Percentiles rank a stretch among this genome's conserved stretches.
Conservation (phyloP, 1,140 invertebrate species). For the Ladona fulva region DNA sequence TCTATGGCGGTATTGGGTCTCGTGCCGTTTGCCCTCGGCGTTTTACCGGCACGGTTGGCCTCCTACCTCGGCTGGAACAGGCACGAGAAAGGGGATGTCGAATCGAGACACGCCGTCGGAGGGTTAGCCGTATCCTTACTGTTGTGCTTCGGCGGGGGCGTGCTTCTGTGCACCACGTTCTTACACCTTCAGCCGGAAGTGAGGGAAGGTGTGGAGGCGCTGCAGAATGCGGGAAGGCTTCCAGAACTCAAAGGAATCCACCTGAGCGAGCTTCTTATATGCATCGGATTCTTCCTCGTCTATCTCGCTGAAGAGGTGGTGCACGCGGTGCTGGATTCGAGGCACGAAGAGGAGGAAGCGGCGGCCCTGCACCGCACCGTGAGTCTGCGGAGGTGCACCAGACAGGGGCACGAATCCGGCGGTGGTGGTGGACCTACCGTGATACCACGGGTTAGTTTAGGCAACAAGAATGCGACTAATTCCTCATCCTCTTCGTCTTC, state of each 20-base stretch:
- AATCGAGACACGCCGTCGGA: constrained; percentile 25
- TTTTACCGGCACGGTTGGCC: constrained; percentile 49
- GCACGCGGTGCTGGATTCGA: constrained; percentile 45
- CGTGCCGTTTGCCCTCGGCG: constrained; percentile 55
- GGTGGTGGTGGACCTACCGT: constrained; percentile 23
- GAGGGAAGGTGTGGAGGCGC: constrained; percentile 41
- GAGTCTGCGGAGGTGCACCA: constrained; percentile 41
- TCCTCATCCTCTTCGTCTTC: background rate
- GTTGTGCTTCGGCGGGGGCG: constrained; percentile 71
- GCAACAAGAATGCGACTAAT: background rate
- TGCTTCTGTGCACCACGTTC: constrained; percentile 66
- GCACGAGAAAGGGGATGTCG: background rate
- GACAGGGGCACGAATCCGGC: constrained; percentile 22
- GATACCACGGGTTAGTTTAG: constrained; percentile 26
- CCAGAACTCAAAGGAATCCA: constrained; percentile 35
- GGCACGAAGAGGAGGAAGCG: constrained; percentile 37
- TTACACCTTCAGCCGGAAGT: constrained; percentile 70
- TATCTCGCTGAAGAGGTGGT: constrained; percentile 63
- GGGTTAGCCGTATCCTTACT: constrained; percentile 47
- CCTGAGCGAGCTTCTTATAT: constrained; percentile 55
- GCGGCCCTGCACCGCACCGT: constrained; percentile 45
- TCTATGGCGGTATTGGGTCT: constrained; percentile 58
- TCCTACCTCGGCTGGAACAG: constrained; percentile 33
- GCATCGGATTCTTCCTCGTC: constrained; percentile 61
- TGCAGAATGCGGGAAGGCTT: constrained; percentile 33